Evolutionary conservation across 2,888 invertebrate species (phyloP), one percentile per base, ranked within the genome.

Genomic region (Bhutanitis thaidina): DNA sequence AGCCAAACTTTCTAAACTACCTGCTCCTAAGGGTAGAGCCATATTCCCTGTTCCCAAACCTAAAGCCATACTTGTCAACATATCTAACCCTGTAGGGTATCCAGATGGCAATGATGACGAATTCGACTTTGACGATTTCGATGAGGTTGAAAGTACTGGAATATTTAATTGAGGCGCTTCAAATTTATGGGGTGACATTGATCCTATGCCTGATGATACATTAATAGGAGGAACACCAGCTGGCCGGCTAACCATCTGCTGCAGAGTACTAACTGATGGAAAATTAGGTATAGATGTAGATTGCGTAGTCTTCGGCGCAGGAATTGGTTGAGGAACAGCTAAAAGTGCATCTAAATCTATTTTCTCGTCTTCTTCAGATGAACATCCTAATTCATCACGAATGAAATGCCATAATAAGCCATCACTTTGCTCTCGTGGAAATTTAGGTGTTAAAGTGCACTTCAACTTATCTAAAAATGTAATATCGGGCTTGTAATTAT

Each of bases 391-490:
- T 67, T 94, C 92, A 56, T 94, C 94, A 45, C 93, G 91, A 50
- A 96, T 93, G 68, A 93, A 94, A 66, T 94, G 93, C 96, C 96
- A 96, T 34, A 96, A 80, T 3, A 93, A 90, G 3, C 93, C 93
- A 68, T 94, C 95, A 59, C 93, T 93, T 68, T 94, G 93, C 65
- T 96, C 96, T 29, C 94, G 90, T 0, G 96, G 96, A 69, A 96
- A 94, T 77, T 96, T 96, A 0, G 95, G 93, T 27, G 93, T 93
- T 39, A 96, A 74, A 0, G 96, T 94, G 58, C 92, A 94, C 81
- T 96, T 96, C 45, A 97, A 77, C 79, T 97, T 97, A 65, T 97
- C 97, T 49, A 97, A 91, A 74, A 93, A 96, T 0, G 94, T 93
- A 3, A 94, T 93, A 61, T 93, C 93, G 13, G 92, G 92, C 65